Conservation (phyloP, 2,797 vertebrate genomes). For the Trichosurus vulpecula region DNA sequence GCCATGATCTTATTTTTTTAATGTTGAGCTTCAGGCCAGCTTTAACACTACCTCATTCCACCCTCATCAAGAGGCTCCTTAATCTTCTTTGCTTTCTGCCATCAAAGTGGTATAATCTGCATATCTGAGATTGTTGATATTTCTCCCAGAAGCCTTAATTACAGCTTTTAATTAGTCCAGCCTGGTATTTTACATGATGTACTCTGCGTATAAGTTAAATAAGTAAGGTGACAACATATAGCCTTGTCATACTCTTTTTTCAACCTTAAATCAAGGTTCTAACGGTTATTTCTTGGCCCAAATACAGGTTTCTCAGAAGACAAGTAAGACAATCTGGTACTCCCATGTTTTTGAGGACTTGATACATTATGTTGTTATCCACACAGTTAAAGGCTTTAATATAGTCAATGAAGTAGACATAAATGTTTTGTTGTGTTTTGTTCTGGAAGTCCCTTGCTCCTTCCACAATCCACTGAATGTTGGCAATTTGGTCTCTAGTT, state of each 20-base stretch:
- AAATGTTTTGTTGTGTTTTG: neutral
- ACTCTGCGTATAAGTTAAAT: neutral
- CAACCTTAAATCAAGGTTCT: neutral
- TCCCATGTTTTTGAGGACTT: neutral
- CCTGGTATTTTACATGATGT: neutral
- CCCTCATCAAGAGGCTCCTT: neutral
- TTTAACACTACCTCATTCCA: neutral
- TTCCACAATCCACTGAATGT: neutral
- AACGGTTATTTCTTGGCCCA: neutral
- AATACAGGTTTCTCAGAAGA: neutral
- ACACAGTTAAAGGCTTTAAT: neutral
- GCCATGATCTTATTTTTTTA: neutral
- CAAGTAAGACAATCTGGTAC: neutral
- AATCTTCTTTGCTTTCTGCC: neutral
- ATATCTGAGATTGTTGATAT: neutral
- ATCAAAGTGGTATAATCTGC: neutral
- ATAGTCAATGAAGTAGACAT: neutral
- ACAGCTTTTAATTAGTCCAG: neutral
- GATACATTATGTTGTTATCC: neutral
- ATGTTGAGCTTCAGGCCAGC: neutral
- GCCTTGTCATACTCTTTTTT: neutral
- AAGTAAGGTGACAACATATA: neutral
- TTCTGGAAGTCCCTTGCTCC: neutral
- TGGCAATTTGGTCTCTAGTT: neutral
- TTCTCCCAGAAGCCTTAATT: neutral